Evolutionary conservation across 2,797 vertebrate genomes (phyloP).

Genomic region (Gadopsis bispinosus): DNA sequence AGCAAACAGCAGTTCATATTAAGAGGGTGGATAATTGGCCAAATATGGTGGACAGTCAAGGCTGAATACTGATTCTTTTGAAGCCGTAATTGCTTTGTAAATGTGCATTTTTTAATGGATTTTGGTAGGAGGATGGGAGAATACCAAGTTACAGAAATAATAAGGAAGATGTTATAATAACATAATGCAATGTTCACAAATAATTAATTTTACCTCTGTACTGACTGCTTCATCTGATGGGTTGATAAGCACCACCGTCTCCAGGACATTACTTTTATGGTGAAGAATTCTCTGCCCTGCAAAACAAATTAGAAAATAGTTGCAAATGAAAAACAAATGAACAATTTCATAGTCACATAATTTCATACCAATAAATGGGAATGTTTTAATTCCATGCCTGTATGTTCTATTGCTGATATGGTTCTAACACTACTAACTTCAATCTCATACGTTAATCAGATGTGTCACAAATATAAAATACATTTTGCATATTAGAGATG

Average conservation of each 20-base stretch:
- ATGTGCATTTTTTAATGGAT: constrained; percentile 21
- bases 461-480: neutral
- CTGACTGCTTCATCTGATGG: constrained; percentile 97
- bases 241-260: constrained; percentile 98
- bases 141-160: constrained; percentile 7
- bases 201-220: constrained; percentile 87
- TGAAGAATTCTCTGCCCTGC: constrained; percentile 98
- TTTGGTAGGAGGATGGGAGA: neutral
- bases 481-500: neutral
- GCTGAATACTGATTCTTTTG: constrained; percentile 34
- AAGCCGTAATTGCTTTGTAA: constrained; percentile 18
- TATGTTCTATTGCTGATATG: neutral
- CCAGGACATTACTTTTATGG: constrained; percentile 95
- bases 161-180: constrained; percentile 1
- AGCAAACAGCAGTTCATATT: constrained; percentile 8
- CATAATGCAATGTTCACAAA: neutral
- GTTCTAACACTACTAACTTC: neutral
- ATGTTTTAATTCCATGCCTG: neutral
- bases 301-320: constrained; percentile 39
- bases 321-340: neutral
- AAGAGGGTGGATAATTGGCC: constrained; percentile 24
- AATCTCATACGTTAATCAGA: neutral
- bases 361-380: neutral
- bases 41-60: neutral
- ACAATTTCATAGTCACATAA: neutral